Base-by-base conservation (phyloP, 2,113 vertebrate genomes). In the Elanus axillaris region DNA sequence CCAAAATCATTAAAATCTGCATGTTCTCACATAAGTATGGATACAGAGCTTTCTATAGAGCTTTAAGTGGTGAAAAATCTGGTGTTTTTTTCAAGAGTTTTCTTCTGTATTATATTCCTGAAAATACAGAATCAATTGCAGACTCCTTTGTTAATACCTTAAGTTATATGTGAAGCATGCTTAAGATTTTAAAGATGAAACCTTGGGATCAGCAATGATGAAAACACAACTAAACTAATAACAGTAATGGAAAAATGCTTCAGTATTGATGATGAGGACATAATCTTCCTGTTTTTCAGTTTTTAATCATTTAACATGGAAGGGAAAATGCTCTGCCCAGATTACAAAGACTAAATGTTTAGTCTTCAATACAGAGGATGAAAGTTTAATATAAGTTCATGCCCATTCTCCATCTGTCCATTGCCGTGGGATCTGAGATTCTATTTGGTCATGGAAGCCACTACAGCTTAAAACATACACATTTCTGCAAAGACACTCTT, bases 91-190 rank as follows among this genome's bases (percentile, higher is more conserved):
- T 88, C 50, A 75, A 18, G 13, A 88, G 40, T 85, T 88, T 91
- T 90, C 22, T 42, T 95, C 93, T 95, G 52, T 64, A 73, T 88
- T 97, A 38, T 95, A 93, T 96, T 95, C 74, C 89, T 66, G 32
- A 94, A 96, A 97, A 97, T 73, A 95, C 38, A 93, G 83, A 96
- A 96, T 96, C 89, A 96, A 97, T 97, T 98, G 95, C 78, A 93
- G 94, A 97, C 45, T 88, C 96, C 78, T 95, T 92, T 92, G 81
- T 94, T 97, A 98, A 97, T 97, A 89, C 93, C 90, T 96, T 85
- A 97, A 97, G 77, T 96, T 97, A 88, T 85, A 94, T 75, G 79
- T 90, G 89, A 96, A 95, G 71, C 84, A 91, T 93, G 89, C 68
- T 96, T 96, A 97, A 92, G 85, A 89, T 93, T 89, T 91, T 90